phyloP scores from a whole-genome alignment of 2,797 vertebrate species.

The Acanthurus leucopareius region DNA sequence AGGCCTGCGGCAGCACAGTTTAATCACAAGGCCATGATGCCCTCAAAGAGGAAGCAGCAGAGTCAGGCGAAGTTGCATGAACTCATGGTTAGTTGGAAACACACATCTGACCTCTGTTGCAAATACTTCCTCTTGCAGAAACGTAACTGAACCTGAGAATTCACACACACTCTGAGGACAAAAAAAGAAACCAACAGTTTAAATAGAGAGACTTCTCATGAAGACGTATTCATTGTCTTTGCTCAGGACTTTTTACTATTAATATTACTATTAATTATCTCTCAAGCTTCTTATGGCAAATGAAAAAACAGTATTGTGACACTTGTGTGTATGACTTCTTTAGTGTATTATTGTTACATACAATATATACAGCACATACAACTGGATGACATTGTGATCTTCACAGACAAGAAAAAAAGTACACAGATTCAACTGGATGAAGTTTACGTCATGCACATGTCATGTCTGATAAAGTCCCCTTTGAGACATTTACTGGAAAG shows the following conservation, averaged over 20 bases:
- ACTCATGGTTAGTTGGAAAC: conserved; percentile 5
- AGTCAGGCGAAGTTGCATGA: neutral
- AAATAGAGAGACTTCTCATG: neutral
- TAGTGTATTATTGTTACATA: conserved; percentile 49
- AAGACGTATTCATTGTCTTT: neutral
- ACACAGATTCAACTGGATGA: neutral
- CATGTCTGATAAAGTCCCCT: conserved; percentile 13
- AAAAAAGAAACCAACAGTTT: neutral
- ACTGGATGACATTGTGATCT: conserved; percentile 16
- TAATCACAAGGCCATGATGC: neutral
- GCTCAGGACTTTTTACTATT: neutral
- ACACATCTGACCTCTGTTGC: conserved; percentile 1
- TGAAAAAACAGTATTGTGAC: neutral
- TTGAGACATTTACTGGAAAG: neutral
- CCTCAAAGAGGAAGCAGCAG: conserved; percentile 15
- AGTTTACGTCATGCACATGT: conserved; percentile 30
- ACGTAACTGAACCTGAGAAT: neutral
- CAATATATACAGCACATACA: conserved; percentile 40
- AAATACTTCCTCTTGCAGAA: neutral
- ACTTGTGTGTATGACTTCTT: conserved; percentile 5
- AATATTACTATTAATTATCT: neutral
- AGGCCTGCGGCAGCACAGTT: neutral
- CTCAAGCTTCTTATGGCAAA: neutral
- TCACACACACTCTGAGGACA: neutral
- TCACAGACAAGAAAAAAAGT: conserved; percentile 11